Percentiles rank a stretch among this genome's conserved stretches.
These are phyloP conservation scores for Centropus unirufus DNA, from an alignment of 2,113 vertebrate species.

Conservation along the genomic window DNA sequence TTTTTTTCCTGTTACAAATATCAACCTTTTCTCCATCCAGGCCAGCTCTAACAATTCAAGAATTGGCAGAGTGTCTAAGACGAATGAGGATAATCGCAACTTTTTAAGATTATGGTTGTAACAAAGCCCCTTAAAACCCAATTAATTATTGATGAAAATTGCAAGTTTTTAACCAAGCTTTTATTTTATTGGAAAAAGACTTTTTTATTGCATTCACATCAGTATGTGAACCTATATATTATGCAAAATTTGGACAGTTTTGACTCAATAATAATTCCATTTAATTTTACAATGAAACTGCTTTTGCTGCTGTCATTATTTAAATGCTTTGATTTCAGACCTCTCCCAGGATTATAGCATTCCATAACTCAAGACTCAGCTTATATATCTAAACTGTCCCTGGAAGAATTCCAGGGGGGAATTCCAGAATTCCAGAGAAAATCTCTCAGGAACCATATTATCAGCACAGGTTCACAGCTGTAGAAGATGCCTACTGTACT, in stretches of 20 bases:
- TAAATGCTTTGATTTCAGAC: neutral
- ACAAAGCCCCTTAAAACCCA: neutral
- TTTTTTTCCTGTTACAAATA: neutral
- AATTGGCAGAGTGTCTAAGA: neutral
- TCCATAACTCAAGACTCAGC: neutral
- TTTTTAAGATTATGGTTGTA: neutral
- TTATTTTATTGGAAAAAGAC: neutral
- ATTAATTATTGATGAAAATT: neutral
- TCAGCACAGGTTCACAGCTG: neutral
- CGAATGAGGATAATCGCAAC: neutral
- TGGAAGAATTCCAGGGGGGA: neutral
- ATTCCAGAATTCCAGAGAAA: too few species aligned
- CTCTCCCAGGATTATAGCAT: neutral
- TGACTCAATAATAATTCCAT: neutral
- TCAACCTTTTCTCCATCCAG: neutral
- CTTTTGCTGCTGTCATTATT: neutral
- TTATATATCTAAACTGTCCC: neutral
- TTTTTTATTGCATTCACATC: neutral
- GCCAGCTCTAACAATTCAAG: neutral
- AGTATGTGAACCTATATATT: neutral
- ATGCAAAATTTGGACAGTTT: neutral
- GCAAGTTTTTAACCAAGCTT: neutral
- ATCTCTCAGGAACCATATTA: too few species aligned
- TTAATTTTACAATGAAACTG: neutral
- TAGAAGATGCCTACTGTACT: neutral